phyloP scores from a whole-genome alignment of 2,113 vertebrate species.

The Cyanoderma ruficeps region DNA sequence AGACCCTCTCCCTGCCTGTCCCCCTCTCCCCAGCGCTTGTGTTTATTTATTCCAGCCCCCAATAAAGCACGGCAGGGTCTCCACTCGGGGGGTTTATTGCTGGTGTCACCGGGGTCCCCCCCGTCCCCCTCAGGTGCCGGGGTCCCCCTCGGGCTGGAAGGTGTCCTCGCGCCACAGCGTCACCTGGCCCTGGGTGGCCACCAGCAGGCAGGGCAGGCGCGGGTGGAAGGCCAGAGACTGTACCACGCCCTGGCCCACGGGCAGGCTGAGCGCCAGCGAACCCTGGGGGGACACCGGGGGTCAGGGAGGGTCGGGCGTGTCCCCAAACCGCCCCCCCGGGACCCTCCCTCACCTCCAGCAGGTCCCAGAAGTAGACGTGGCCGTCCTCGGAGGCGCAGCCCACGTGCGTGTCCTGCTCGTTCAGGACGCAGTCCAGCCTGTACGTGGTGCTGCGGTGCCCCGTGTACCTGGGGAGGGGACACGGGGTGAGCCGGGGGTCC shows the following conservation, averaged over 20 bases:
- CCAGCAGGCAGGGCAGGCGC: slow-evolving; percentile 80
- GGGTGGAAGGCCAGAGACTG: slow-evolving; percentile 92
- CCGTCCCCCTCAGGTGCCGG: accelerated
- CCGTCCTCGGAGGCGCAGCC: slow-evolving; percentile 93
- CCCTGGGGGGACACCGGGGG: slow-evolving; percentile 70
- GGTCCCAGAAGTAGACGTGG: slow-evolving; percentile 91
- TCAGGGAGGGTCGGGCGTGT: accelerated
- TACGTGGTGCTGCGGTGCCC: slow-evolving; percentile 90
- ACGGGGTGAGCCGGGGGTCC: accelerated
- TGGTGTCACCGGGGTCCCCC: no score
- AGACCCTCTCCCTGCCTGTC: no score
- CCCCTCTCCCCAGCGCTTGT: accelerated
- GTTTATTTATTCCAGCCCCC: not conserved
- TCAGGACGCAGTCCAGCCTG: slow-evolving; percentile 91
- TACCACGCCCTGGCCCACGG: slow-evolving; percentile 82
- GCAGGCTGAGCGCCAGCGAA: slow-evolving; percentile 76
- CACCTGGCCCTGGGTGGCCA: slow-evolving; percentile 80
- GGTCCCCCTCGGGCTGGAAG: slow-evolving; percentile 63
- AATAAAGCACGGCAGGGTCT: not conserved
- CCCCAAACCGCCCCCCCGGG: accelerated
- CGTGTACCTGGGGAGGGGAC: slow-evolving; percentile 61
- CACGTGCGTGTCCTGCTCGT: slow-evolving; percentile 86
- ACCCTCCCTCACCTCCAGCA: slow-evolving; percentile 82
- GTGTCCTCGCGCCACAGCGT: slow-evolving; percentile 85
- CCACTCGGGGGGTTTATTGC: not conserved